phyloP scores from a whole-genome alignment of 2,888 invertebrate genomes.

The Nasonovia ribisnigri region DNA sequence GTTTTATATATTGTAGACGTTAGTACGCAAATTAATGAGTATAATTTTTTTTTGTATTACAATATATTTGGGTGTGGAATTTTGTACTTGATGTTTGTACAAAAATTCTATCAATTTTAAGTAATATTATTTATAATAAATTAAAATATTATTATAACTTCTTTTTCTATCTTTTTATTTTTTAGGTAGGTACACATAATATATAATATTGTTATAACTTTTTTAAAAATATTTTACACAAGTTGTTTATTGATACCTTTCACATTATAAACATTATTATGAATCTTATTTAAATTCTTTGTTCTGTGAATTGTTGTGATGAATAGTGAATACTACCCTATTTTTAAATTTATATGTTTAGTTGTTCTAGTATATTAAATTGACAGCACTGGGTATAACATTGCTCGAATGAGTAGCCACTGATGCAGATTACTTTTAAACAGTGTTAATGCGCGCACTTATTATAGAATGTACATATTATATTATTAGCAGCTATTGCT shows the following conservation, averaged over 20 bases:
- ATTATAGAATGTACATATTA: neutral
- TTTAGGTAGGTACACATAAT: neutral
- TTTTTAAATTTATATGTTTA: too few relatives aligned
- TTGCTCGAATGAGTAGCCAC: neutral
- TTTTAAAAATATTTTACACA: neutral
- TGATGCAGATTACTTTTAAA: neutral
- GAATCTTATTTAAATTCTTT: neutral
- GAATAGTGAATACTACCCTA: too few relatives aligned
- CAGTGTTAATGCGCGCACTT: neutral
- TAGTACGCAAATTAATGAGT: neutral
- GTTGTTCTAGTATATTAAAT: too few relatives aligned
- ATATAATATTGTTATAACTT: neutral
- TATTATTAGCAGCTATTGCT: neutral
- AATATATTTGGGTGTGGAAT: too few relatives aligned
- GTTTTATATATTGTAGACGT: neutral
- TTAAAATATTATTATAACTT: neutral
- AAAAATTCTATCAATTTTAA: neutral
- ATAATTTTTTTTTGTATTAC: neutral
- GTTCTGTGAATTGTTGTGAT: neutral
- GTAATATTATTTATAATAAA: neutral
- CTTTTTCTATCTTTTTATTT: neutral
- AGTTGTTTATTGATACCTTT: neutral
- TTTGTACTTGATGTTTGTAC: too few relatives aligned
- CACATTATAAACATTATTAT: neutral
- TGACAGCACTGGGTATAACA: too few relatives aligned